Percentiles rank a stretch among this genome's conserved stretches.
Evolutionary conservation across 2,113 vertebrate species (phyloP).

Genomic region (Galeopterus variegatus): DNA sequence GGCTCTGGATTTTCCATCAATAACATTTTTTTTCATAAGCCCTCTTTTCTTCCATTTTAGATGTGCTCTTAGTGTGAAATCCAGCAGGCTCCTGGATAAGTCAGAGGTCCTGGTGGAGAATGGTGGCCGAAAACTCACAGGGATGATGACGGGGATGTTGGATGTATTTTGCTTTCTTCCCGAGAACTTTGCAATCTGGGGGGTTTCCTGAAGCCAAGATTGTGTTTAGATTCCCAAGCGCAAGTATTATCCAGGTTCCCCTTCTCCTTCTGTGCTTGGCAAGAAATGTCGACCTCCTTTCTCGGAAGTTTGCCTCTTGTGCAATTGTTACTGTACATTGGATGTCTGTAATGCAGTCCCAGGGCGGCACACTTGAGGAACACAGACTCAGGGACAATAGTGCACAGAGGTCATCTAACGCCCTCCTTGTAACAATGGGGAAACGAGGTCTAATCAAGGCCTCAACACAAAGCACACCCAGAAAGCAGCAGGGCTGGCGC

Average conservation of each 20-base stretch:
- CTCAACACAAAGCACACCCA: background rate
- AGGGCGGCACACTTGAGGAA: background rate
- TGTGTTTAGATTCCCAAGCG: conserved; percentile 59
- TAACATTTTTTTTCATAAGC: background rate
- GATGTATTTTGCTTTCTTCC: conserved; percentile 26
- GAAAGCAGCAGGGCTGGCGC: background rate
- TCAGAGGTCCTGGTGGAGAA: background rate
- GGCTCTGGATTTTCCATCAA: background rate
- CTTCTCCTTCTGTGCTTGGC: conserved; percentile 48
- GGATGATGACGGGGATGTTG: background rate
- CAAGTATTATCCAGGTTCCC: background rate
- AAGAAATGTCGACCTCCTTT: background rate
- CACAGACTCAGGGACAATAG: background rate
- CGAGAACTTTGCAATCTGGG: background rate
- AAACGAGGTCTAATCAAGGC: background rate
- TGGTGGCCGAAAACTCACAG: background rate
- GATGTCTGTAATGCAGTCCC: too few relatives aligned
- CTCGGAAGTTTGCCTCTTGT: background rate
- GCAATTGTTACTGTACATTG: background rate
- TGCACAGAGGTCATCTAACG: background rate
- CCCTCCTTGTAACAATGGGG: background rate
- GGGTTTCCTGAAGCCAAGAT: background rate
- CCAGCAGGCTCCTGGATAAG: background rate
- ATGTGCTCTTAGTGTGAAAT: background rate
- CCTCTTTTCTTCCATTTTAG: background rate